These are phyloP conservation scores for Triplophysa dalaica DNA, from an alignment of 2,113 vertebrate species.

Conservation along the genomic window DNA sequence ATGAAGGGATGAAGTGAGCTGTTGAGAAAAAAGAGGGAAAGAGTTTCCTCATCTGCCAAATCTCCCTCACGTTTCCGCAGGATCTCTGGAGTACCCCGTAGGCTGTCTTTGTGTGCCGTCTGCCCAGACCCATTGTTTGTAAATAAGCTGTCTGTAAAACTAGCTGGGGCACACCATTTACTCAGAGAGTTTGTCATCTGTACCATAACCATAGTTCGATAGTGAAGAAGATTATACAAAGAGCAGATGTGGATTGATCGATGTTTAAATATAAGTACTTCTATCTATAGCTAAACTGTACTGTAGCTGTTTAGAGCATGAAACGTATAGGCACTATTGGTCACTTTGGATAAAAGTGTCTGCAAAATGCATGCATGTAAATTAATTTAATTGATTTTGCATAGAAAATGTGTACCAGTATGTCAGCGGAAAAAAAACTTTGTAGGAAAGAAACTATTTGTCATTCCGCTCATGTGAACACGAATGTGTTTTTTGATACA, in stretches of 20 bases:
- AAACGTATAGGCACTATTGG: too few relatives aligned
- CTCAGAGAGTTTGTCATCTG: conserved; percentile 28
- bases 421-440: too few relatives aligned
- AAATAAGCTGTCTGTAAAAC: conserved; percentile 59
- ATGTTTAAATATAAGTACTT: not conserved
- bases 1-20: conserved; percentile 1
- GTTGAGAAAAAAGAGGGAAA: not conserved
- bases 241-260: not conserved
- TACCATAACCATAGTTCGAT: not conserved
- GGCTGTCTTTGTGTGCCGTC: conserved; percentile 38
- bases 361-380: too few relatives aligned
- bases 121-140: conserved; percentile 54
- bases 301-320: too few relatives aligned
- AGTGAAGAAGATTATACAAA: conserved; percentile 11
- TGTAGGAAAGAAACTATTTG: too few relatives aligned
- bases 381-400: too few relatives aligned
- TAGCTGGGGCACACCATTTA: conserved; percentile 42
- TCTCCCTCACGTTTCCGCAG: conserved; percentile 28
- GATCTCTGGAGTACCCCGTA: conserved; percentile 25
- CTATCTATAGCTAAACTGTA: too few relatives aligned
- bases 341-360: too few relatives aligned
- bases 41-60: conserved; percentile 39
- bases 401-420: too few relatives aligned
- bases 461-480: too few relatives aligned
- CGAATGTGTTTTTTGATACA: too few relatives aligned